These are phyloP conservation scores for Trachelus stipa DNA, from an alignment of 2,888 invertebrate species.

Conservation along the genomic window DNA sequence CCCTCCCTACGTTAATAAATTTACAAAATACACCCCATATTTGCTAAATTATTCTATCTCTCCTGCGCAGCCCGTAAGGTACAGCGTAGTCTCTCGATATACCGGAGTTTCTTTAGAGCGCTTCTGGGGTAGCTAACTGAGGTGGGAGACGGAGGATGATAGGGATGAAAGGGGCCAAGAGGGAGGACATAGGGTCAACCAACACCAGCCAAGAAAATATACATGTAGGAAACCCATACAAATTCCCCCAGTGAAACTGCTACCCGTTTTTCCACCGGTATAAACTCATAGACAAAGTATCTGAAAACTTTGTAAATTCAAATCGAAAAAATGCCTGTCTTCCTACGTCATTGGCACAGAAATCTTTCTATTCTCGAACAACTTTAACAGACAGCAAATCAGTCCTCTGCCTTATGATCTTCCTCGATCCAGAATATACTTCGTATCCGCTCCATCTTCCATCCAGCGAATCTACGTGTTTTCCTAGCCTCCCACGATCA, in stretches of 20 bases:
- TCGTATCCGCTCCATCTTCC: background rate
- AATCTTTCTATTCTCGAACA: background rate
- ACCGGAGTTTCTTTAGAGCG: constrained; percentile 20
- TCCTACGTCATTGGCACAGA: background rate
- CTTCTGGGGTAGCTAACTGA: constrained; percentile 11
- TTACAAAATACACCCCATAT: constrained; percentile 30
- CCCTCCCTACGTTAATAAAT: constrained; percentile 24
- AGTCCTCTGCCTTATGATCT: background rate
- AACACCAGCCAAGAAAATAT: background rate
- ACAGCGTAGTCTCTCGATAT: constrained; percentile 16
- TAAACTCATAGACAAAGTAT: background rate
- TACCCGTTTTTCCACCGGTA: background rate
- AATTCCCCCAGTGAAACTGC: background rate
- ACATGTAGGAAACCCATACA: background rate
- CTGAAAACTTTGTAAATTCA: background rate
- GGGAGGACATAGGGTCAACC: background rate
- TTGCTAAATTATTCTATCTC: constrained; percentile 30
- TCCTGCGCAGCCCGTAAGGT: constrained; percentile 11
- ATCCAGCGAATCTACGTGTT: background rate
- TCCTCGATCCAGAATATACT: background rate
- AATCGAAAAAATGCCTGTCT: background rate
- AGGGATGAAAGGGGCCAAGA: background rate
- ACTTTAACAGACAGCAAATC: background rate
- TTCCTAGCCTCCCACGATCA: background rate
- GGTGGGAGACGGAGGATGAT: background rate